Evolutionary conservation across 37 sponge, comb jelly and placozoan genomes (phyloP).

Genomic region (Axinella damicornis): DNA sequence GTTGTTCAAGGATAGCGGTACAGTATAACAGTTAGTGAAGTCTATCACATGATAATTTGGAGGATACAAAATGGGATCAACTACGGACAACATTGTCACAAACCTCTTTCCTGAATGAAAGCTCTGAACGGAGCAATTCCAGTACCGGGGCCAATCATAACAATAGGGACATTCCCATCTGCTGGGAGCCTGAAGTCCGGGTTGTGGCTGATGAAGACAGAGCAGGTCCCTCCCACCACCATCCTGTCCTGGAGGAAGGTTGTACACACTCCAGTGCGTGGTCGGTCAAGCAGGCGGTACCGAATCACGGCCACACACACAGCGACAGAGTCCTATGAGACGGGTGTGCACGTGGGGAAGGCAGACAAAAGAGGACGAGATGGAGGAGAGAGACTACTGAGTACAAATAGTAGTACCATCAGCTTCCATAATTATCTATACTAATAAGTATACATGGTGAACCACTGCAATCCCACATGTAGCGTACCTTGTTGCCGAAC

Average conservation of each 20-base stretch:
- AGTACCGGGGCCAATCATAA: conserved; percentile 79
- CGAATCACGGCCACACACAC: conserved; percentile 72
- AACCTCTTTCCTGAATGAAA: conserved; percentile 78
- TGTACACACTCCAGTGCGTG: conserved; percentile 67
- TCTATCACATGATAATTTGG: not conserved
- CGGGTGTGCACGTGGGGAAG: too few species aligned
- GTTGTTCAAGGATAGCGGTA: too few species aligned
- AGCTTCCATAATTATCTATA: too few species aligned
- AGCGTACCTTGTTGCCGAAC: too few species aligned
- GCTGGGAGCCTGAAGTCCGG: conserved; percentile 67
- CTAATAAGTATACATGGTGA: too few species aligned
- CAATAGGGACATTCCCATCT: conserved; percentile 49
- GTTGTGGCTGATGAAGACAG: conserved; percentile 68
- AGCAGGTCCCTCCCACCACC: conserved; percentile 15
- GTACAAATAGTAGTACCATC: too few species aligned
- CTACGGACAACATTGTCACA: not conserved
- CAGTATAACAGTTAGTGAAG: too few species aligned
- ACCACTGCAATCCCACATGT: too few species aligned
- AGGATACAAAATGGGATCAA: not conserved
- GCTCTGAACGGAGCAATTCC: conserved; percentile 78
- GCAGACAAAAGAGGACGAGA: too few species aligned
- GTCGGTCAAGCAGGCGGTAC: conserved; percentile 35
- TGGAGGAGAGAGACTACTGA: too few species aligned
- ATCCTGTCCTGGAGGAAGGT: conserved; percentile 69
- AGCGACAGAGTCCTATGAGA: conserved; percentile 43